Percentiles rank a stretch among this genome's conserved stretches.
These are phyloP conservation scores for Eupsittula cactorum DNA, from an alignment of 2,113 vertebrate species.

Conservation along the genomic window DNA sequence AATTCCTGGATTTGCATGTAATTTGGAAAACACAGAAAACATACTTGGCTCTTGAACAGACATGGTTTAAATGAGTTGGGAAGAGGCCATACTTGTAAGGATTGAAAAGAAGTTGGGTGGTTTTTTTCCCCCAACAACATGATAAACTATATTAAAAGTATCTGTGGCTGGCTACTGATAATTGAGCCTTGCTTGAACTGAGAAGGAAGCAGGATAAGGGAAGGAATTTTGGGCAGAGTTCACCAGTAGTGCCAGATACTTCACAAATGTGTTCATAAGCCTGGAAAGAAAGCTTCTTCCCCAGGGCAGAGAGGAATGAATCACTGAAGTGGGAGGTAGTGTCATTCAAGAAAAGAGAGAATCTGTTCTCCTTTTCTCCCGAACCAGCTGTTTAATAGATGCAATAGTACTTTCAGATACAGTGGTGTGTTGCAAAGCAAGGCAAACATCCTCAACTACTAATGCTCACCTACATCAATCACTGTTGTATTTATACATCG, in stretches of 20 bases:
- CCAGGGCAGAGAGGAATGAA: background rate
- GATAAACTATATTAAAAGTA: background rate
- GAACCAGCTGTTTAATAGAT: background rate
- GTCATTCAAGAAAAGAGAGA: background rate
- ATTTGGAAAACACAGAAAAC: background rate
- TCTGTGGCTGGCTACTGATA: background rate
- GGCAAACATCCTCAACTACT: background rate
- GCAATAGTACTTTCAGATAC: background rate
- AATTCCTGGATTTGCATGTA: background rate
- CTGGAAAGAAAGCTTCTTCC: background rate
- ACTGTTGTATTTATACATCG: background rate
- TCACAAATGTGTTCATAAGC: background rate
- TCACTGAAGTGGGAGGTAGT: background rate
- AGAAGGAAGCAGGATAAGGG: background rate
- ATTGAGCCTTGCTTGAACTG: background rate
- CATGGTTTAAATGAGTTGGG: background rate
- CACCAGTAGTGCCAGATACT: background rate
- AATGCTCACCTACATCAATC: background rate
- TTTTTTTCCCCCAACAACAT: fast-evolving
- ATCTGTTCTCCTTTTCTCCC: background rate
- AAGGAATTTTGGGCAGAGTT: background rate
- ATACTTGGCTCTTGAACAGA: background rate
- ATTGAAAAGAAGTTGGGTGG: background rate
- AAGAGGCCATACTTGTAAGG: background rate
- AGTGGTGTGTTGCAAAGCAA: background rate